A percentile compares a stretch with the other conserved stretches of the same genome.
phyloP scores from a whole-genome alignment of 1,140 invertebrate genomes.

The Brachionus manjavacas region DNA sequence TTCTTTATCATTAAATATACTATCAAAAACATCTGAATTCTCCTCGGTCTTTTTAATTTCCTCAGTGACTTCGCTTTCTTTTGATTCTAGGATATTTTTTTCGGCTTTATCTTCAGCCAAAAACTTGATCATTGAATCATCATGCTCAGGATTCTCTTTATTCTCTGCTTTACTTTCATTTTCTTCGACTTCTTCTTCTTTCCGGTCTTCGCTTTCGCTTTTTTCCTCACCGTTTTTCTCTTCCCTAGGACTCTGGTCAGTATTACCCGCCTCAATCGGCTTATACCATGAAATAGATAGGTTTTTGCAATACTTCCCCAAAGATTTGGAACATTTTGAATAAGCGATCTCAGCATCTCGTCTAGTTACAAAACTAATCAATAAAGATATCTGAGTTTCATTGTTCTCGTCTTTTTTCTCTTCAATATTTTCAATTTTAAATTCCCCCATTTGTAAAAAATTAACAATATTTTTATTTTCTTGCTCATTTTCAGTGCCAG shows the following conservation, averaged over 20 bases:
- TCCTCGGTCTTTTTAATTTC: neutral
- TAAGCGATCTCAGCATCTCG: slow-evolving; percentile 25
- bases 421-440: neutral
- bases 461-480: slow-evolving; percentile 17
- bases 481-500: neutral
- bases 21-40: slow-evolving; percentile 27
- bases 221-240: neutral
- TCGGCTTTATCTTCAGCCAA: neutral
- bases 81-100: neutral
- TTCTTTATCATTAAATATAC: neutral
- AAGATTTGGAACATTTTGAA: neutral
- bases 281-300: neutral
- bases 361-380: slow-evolving; percentile 31
- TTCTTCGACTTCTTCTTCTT: neutral
- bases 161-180: neutral
- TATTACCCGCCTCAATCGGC: neutral
- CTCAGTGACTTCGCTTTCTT: neutral
- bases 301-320: neutral
- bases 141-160: neutral
- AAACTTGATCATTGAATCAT: neutral
- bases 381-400: neutral
- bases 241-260: neutral
- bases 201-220: neutral
- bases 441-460: neutral
- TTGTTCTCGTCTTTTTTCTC: neutral